Base-by-base conservation (phyloP, 1,140 invertebrate genomes). In the Musca vetustissima region DNA sequence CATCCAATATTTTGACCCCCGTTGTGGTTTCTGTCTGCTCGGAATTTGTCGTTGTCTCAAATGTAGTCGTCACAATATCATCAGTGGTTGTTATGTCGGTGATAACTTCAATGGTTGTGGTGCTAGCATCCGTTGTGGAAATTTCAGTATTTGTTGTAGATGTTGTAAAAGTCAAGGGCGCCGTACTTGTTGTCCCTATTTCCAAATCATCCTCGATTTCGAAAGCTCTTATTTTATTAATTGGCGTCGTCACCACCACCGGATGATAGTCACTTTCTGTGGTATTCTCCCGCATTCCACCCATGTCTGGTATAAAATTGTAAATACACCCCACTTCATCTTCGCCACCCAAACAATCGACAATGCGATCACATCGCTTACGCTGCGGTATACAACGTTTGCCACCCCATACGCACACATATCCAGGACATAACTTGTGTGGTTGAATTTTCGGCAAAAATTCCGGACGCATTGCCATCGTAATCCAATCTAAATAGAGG, bases 331-430 rank as follows among this genome's bases (percentile, higher is more conserved):
- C 83, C 0, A 87, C 73, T 84, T 94, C 92, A 83, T 94, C 93
- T 77, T 93, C 91, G 13, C 87, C 91, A 32, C 88, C 83, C 32
- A 93, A 78, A 72, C 93, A 94, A 75, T 94, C 89, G 2, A 92
- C 86, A 55, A 87, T 84, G 74, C 86, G 86, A 75, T 94, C 89
- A 78, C 92, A 94, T 47, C 86, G 84, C 64, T 85, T 80, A 69
- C 86, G 85, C 52, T 83, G 83, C 0, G 89, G 83, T n/a, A 94
- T 81, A 78, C 92, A 94, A 77, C 86, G 86, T 70, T 84, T 80
- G 48, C 86, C 80, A 32, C 87, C 87, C 72, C 86, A 87, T 19
- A 85, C 81, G 73, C 91, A 92, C 28, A 83, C 84, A 72, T 89
- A 89, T 4, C 90, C 91, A 0, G 90, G 90, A 84, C 92, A 93